Evolutionary conservation across 2,888 invertebrate species (phyloP), one percentile per base, ranked within the genome.

Genomic region (Heteromyza rotundicornis): DNA sequence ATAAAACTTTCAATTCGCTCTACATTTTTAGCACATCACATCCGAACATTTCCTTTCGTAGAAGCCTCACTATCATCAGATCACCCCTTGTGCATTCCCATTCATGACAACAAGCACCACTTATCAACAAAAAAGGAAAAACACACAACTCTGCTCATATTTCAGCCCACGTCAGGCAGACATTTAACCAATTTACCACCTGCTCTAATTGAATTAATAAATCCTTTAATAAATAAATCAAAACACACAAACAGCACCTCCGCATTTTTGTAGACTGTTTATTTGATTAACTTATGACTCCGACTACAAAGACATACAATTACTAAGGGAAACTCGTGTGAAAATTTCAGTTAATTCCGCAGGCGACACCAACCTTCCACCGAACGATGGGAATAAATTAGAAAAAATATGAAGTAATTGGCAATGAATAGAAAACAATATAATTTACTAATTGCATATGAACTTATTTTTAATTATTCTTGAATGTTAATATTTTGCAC

Each of bases 261-360:
- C 50, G 16, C 23, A 17, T 36, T 49, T 16, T 20, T 55, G 47
- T 59, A 32, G 22, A 58, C 36, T 36, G 17, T 36, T 51, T 36
- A 51, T 24, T 58, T 17, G 47, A 19, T 32, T 35, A 5, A 51
- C 57, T 57, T 57, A 61, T 62, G 60, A 53, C 22, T 64, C 59
- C 40, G 47, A 47, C 59, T 61, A 60, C 22, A 44, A 59, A 20
- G 19, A 61, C 19, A 22, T 7, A 51, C 24, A 19, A n/a, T 32
- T 40, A 54, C 23, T 53, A 7, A 52, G 32, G 17, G 20, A 20
- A 32, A 40, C 49, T 55, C 52, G 35, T 52, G 12, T 27, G 50
- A 36, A 49, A 47, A 55, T 32, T 60, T 55, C 22, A 49, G 50
- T 50, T 55, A 60, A 55, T 59, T 51, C 16, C 20, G 23, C 20